Evolutionary conservation across 2,888 invertebrate genomes (phyloP).

Genomic region (Nezara viridula): DNA sequence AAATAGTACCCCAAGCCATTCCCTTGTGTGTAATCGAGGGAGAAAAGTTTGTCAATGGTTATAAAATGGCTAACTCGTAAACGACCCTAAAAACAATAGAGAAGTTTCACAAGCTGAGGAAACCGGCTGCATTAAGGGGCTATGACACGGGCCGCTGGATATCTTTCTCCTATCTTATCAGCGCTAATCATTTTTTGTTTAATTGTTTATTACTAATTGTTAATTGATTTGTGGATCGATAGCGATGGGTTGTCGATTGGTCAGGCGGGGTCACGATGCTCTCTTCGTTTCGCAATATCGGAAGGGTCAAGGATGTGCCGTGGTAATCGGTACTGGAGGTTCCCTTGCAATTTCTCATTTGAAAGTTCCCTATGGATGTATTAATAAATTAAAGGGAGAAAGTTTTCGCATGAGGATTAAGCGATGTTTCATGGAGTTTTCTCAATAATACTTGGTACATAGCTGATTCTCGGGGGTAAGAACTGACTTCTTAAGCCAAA

Average conservation of each 20-base stretch:
- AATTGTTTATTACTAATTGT: constrained; percentile 42
- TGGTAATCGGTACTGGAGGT: not conserved
- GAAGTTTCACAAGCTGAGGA: not conserved
- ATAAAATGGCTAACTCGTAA: not conserved
- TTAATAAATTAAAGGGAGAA: not conserved
- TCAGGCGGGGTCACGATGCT: not conserved
- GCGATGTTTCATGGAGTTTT: not conserved
- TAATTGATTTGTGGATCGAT: not conserved
- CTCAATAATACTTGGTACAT: not conserved
- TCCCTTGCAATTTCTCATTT: not conserved
- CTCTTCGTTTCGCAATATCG: not conserved
- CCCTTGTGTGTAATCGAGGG: not conserved
- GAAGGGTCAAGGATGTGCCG: constrained; percentile 19
- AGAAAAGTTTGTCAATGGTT: not conserved
- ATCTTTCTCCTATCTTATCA: not conserved
- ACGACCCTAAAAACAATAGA: constrained; percentile 24
- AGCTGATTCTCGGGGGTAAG: not conserved
- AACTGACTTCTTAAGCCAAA: not conserved
- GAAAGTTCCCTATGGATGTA: not conserved
- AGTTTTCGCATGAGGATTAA: not conserved
- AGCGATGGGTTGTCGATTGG: not conserved
- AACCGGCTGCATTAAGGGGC: not conserved
- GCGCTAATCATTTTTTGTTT: not conserved
- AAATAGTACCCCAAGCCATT: not conserved
- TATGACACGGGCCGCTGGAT: constrained; percentile 19